Percentiles rank a stretch among this genome's conserved stretches.
Conservation (phyloP, 2,113 vertebrate species). For the Platycercus adscitus region DNA sequence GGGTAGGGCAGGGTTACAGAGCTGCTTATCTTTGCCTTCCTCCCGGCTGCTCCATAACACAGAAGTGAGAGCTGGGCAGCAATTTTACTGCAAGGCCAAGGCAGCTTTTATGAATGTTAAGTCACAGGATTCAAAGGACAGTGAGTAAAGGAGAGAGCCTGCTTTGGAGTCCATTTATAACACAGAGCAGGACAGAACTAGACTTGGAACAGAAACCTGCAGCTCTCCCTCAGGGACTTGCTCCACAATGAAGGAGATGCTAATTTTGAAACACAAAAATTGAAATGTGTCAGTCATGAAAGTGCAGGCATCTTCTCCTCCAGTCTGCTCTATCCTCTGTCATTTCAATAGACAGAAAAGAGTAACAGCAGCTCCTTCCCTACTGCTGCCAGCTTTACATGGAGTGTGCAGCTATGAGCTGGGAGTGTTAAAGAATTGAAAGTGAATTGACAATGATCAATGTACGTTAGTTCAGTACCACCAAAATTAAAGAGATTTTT, state of each 20-base stretch:
- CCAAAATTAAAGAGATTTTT: slow-evolving; percentile 1
- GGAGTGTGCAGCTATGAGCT: neutral
- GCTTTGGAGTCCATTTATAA: slow-evolving; percentile 33
- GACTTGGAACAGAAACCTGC: neutral
- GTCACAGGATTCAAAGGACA: neutral
- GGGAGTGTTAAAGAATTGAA: neutral
- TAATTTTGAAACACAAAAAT: neutral
- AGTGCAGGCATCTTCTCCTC: neutral
- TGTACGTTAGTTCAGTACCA: neutral
- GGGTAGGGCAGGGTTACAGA: neutral
- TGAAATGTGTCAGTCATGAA: slow-evolving; percentile 2
- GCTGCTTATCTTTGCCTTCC: neutral
- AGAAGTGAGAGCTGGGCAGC: neutral
- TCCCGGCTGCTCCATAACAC: neutral
- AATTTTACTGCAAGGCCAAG: neutral
- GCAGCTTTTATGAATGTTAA: neutral
- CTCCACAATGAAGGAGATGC: neutral
- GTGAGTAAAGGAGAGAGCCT: neutral
- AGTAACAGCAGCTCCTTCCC: neutral
- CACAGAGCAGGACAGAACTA: neutral
- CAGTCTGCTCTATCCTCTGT: neutral
- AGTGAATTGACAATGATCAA: neutral
- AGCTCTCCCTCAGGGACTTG: neutral
- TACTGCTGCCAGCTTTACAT: neutral
- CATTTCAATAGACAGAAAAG: neutral